These are phyloP conservation scores for Strongylocentrotus purpuratus DNA, from an alignment of 35 echinoderm and acorn worm genomes.

Conservation along the genomic window DNA sequence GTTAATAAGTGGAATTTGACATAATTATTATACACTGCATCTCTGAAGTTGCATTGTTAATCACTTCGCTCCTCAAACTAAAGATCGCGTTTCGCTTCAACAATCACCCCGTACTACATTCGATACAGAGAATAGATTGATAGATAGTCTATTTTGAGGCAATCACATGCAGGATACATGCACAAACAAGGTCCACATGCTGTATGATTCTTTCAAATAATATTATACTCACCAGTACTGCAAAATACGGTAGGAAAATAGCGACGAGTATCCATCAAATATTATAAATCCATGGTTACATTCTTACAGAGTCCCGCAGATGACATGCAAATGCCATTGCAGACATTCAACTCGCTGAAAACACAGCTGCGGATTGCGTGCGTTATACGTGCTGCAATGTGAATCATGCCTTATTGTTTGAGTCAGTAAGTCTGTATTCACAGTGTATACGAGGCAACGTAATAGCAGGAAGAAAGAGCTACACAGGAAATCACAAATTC, in stretches of 20 bases:
- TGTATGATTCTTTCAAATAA: too few relatives aligned
- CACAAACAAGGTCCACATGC: too few relatives aligned
- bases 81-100: too few relatives aligned
- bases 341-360: background rate
- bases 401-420: background rate
- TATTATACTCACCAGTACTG: background rate
- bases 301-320: background rate
- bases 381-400: background rate
- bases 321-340: background rate
- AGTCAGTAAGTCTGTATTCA: background rate
- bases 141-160: too few relatives aligned
- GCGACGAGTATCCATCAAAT: background rate
- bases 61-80: too few relatives aligned
- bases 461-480: background rate
- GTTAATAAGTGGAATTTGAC: too few relatives aligned
- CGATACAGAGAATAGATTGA: too few relatives aligned
- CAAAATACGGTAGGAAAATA: background rate
- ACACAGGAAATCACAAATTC: background rate
- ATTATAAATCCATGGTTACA: background rate
- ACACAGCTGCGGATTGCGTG: background rate
- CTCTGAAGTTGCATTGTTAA: too few relatives aligned
- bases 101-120: too few relatives aligned
- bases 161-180: too few relatives aligned
- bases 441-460: background rate
- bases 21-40: too few relatives aligned